Percentiles rank a stretch among this genome's conserved stretches.
Evolutionary conservation across 53 echinoderm and acorn worm species (phyloP).

Genomic region (Stichopus horrens): DNA sequence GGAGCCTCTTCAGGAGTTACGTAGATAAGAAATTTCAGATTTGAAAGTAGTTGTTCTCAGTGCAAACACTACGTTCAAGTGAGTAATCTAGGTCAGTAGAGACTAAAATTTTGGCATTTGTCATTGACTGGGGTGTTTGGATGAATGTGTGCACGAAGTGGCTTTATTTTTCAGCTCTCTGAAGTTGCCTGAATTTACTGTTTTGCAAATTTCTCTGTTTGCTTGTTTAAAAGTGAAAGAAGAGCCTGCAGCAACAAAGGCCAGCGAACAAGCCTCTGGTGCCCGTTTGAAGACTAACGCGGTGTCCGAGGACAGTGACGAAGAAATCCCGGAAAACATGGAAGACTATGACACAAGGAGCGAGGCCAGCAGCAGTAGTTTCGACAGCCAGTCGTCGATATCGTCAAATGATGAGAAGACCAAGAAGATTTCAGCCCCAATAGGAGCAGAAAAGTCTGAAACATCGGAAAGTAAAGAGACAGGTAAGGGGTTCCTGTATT

Average conservation of each 20-base stretch:
- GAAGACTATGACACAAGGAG: conserved; percentile 90
- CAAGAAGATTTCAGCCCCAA: not conserved
- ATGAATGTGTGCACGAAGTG: not conserved
- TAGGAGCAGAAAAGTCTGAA: not conserved
- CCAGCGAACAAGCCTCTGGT: conserved; percentile 11
- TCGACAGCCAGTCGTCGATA: conserved; percentile 50
- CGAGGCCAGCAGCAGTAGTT: conserved; percentile 83
- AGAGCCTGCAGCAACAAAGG: conserved; percentile 27
- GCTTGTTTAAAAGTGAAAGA: not conserved
- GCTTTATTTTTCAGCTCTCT: not conserved
- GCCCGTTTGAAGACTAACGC: conserved; percentile 38
- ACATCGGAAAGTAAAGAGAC: not conserved
- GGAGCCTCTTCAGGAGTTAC: no score
- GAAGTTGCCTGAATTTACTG: no score
- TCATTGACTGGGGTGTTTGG: not conserved
- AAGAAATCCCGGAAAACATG: conserved; percentile 55
- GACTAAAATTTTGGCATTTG: no score
- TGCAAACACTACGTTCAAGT: no score
- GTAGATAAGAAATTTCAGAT: no score
- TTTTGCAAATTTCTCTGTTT: not conserved
- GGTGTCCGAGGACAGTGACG: conserved; percentile 47
- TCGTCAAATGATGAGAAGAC: conserved; percentile 38
- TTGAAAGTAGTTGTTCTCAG: no score
- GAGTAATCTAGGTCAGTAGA: no score
- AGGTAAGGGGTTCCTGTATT: not conserved